Evolutionary conservation across 2,888 invertebrate genomes (phyloP), one percentile per base, ranked within the genome.

Genomic region (Nomada flava): DNA sequence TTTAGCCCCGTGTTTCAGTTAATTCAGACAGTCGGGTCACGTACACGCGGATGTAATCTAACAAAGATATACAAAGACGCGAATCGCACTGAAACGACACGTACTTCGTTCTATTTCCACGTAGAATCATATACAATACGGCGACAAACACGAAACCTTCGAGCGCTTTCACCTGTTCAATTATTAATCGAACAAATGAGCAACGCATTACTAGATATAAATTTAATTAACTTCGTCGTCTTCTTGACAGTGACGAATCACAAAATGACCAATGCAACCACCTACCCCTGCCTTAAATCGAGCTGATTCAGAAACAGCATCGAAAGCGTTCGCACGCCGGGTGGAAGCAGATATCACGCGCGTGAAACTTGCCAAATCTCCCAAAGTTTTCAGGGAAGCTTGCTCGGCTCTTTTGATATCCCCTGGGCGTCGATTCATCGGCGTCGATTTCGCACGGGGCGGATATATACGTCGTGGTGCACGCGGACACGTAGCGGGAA

Each of bases 401-500:
- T 18, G 44, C 88, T 1, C 88, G 87, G 85, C 70, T 55, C 78
- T 52, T 87, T 86, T 86, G 87, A 87, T 86, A 76, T 84, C 76
- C 64, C 53, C 23, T 23, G 57, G 53, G 55, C 77, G 57, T 75
- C 70, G 80, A 81, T 83, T 85, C 79, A 73, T 36, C 73, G 75
- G 83, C 85, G 79, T 73, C 64, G 75, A 60, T 80, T 88, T 85
- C 76, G 75, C 85, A 65, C 76, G 23, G 60, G 70, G 65, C 81
- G 85, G 77, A 87, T 84, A 36, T 36, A 36, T 36, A 85, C 83
- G 81, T 78, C 64, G 80, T 52, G 76, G 79, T 76, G 70, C 64
- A 80, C 79, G 87, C 76, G 79, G 70, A 85, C 93, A 93, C 93
- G 93, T 93, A 93, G 92, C 93, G 93, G 92, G 92, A 92, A 92